Evolutionary conservation across 2,797 vertebrate species (phyloP).

Genomic region (Nannoperca australis): DNA sequence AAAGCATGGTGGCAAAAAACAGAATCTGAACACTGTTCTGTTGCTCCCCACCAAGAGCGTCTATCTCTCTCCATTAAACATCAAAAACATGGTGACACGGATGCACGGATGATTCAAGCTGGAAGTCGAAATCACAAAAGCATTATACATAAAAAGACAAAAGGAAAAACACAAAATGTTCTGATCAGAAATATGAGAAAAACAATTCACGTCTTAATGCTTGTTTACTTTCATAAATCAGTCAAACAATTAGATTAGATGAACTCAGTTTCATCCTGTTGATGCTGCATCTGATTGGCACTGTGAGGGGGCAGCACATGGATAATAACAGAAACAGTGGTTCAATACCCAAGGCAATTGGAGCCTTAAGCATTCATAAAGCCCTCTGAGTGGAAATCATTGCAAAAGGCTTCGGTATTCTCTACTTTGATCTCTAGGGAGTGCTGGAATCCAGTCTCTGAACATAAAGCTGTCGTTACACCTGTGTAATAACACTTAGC

Average conservation of each 20-base stretch:
- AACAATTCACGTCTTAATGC: neutral
- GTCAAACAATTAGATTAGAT: conserved; percentile 49
- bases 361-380: conserved; percentile 45
- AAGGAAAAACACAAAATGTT: neutral
- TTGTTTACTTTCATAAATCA: conserved; percentile 45
- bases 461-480: conserved; percentile 61
- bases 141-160: neutral
- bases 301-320: neutral
- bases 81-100: neutral
- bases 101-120: neutral
- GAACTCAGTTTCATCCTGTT: conserved; percentile 22
- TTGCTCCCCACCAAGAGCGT: neutral
- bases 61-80: neutral
- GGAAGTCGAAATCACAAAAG: neutral
- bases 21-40: neutral
- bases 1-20: neutral
- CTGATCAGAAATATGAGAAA: neutral
- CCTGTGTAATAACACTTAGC: conserved; percentile 66
- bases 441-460: conserved; percentile 47
- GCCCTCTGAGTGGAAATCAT: conserved; percentile 49
- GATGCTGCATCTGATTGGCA: conserved; percentile 4
- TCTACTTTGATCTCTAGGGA: conserved; percentile 50
- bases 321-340: conserved; percentile 42
- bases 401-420: conserved; percentile 50
- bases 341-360: conserved; percentile 21